phyloP scores from a whole-genome alignment of 92 coral and sea anemone species.

The Epizoanthus illoricatus region DNA sequence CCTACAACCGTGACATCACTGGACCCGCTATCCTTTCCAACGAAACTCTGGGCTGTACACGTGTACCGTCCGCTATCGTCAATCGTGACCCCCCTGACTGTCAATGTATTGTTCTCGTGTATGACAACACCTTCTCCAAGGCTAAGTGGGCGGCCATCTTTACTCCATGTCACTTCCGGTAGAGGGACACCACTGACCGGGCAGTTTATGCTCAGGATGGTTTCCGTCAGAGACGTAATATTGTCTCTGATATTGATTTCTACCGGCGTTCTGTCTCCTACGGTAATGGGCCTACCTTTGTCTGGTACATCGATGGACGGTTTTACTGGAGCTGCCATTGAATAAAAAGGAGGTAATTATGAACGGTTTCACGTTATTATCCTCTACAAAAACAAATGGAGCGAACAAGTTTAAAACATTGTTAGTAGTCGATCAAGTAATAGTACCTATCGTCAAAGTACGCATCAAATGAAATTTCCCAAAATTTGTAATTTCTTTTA shows the following conservation, averaged over 20 bases:
- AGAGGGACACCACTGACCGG: slow-evolving; percentile 48
- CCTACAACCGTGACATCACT: slow-evolving; percentile 37
- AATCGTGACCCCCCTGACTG: slow-evolving; percentile 22
- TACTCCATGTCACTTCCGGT: slow-evolving; percentile 45
- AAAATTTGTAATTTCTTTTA: too few relatives aligned
- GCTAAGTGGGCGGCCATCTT: slow-evolving; percentile 33
- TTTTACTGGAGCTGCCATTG: slow-evolving; percentile 3
- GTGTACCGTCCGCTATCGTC: slow-evolving; percentile 43
- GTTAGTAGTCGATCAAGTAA: too few relatives aligned
- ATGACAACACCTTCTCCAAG: background rate
- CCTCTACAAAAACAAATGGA: too few relatives aligned
- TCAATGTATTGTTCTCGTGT: slow-evolving; percentile 9
- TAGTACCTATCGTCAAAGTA: too few relatives aligned
- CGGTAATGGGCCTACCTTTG: background rate
- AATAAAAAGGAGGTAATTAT: background rate
- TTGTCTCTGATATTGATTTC: slow-evolving; percentile 31
- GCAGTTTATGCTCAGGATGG: slow-evolving; percentile 36
- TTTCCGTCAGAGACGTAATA: slow-evolving; percentile 45
- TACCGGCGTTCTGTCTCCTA: slow-evolving; percentile 39
- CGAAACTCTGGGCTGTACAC: slow-evolving; percentile 34
- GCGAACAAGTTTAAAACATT: too few relatives aligned
- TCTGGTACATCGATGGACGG: slow-evolving; percentile 20
- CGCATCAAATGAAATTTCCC: too few relatives aligned
- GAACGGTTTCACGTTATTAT: background rate
- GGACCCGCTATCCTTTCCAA: slow-evolving; percentile 31